These are phyloP conservation scores for Menura novaehollandiae DNA, from an alignment of 2,113 vertebrate species.

Conservation along the genomic window DNA sequence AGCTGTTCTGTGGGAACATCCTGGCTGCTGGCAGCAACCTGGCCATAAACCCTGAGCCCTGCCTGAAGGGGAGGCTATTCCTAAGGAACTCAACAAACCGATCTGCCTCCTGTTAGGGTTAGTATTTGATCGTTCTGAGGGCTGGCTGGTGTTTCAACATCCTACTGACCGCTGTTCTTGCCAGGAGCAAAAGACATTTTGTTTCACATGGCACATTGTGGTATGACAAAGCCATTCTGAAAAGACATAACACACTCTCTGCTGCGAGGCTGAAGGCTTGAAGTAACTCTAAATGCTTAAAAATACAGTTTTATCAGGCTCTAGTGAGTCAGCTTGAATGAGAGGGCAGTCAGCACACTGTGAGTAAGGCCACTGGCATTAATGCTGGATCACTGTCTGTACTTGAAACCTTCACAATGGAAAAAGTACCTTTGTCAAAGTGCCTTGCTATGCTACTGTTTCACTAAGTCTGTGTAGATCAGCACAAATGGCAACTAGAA, in stretches of 20 bases:
- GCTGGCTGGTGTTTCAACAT: background rate
- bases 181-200: background rate
- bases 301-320: background rate
- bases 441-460: background rate
- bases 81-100: background rate
- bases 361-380: background rate
- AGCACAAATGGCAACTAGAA: background rate
- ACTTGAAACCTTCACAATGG: background rate
- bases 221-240: background rate
- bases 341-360: background rate
- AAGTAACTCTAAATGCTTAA: background rate
- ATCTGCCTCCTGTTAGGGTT: background rate
- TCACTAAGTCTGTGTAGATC: background rate
- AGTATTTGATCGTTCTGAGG: background rate
- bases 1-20: background rate
- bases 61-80: background rate
- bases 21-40: background rate
- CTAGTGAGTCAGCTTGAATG: background rate
- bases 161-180: background rate
- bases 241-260: background rate
- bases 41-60: background rate
- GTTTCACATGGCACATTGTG: fast-evolving
- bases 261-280: background rate
- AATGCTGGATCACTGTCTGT: background rate
- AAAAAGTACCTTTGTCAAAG: background rate